These are phyloP conservation scores for Meandrusa payeni DNA, from an alignment of 2,888 invertebrate genomes.

Conservation along the genomic window DNA sequence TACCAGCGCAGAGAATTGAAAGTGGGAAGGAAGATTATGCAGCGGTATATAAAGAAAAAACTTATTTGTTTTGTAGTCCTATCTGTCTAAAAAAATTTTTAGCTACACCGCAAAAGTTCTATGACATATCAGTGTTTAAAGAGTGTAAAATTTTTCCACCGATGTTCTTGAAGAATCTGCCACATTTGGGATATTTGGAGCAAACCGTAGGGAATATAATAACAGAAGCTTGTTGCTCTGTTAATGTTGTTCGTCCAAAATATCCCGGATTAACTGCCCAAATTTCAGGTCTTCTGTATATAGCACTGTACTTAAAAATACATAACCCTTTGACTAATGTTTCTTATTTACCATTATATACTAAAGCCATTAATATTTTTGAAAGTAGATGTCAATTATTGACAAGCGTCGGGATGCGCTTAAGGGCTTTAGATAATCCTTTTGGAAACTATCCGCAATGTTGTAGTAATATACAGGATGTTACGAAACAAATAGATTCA, in stretches of 20 bases:
- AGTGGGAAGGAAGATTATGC: slow-evolving; percentile 68
- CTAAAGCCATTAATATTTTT: slow-evolving; percentile 52
- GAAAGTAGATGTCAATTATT: slow-evolving; percentile 59
- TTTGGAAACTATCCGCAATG: slow-evolving; percentile 68
- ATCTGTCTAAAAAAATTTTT: slow-evolving; percentile 78
- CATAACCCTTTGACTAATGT: slow-evolving; percentile 57
- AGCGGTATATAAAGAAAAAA: slow-evolving; percentile 66
- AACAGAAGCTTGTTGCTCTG: slow-evolving; percentile 75
- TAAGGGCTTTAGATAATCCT: slow-evolving; percentile 80
- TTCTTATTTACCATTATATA: slow-evolving; percentile 49
- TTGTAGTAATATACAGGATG: slow-evolving; percentile 32
- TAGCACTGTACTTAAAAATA: slow-evolving; percentile 81
- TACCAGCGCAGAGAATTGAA: slow-evolving; percentile 65
- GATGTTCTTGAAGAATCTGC: slow-evolving; percentile 69
- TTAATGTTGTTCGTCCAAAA: slow-evolving; percentile 78
- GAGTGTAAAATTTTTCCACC: slow-evolving; percentile 52
- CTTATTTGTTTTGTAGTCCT: slow-evolving; percentile 79
- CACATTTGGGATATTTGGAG: slow-evolving; percentile 82
- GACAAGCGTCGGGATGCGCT: slow-evolving; percentile 55
- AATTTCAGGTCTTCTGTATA: slow-evolving; percentile 75
- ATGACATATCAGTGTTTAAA: slow-evolving; percentile 64
- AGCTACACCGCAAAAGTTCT: slow-evolving; percentile 70
- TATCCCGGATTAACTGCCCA: slow-evolving; percentile 78
- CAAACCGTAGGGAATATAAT: slow-evolving; percentile 79
- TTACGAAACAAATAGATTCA: slow-evolving; percentile 26